These are phyloP conservation scores for Chaetorhynchus papuensis DNA, from an alignment of 2,113 vertebrate genomes.

Conservation along the genomic window DNA sequence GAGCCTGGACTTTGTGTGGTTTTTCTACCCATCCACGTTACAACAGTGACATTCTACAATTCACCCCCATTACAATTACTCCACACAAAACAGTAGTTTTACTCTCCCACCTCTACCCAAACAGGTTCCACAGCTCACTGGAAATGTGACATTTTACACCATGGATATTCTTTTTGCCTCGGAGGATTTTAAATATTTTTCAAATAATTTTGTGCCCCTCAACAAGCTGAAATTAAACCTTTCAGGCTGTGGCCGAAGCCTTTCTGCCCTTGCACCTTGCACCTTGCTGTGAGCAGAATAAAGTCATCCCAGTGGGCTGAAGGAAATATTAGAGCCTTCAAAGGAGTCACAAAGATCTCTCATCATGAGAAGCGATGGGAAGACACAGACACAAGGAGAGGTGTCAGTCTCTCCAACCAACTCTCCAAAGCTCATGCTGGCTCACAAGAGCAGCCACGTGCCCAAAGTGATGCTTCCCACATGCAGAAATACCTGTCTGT, in stretches of 20 bases:
- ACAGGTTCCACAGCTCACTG: not conserved
- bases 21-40: too few species aligned
- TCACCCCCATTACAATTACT: not conserved
- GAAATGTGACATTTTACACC: not conserved
- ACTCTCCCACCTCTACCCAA: not conserved
- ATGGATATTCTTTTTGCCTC: not conserved
- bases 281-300: not conserved
- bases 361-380: rapidly evolving
- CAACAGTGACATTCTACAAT: too few species aligned
- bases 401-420: not conserved
- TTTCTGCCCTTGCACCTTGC: not conserved
- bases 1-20: too few species aligned
- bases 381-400: not conserved
- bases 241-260: not conserved
- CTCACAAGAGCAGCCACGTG: not conserved
- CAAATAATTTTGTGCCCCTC: not conserved
- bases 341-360: not conserved
- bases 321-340: not conserved
- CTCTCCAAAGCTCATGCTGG: not conserved
- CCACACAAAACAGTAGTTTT: not conserved
- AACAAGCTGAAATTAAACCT: not conserved
- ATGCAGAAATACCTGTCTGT: rapidly evolving
- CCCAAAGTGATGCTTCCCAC: not conserved
- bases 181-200: not conserved
- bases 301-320: not conserved